Base-by-base conservation (phyloP, 2,888 invertebrate genomes). In the Frankliniella intonsa region DNA sequence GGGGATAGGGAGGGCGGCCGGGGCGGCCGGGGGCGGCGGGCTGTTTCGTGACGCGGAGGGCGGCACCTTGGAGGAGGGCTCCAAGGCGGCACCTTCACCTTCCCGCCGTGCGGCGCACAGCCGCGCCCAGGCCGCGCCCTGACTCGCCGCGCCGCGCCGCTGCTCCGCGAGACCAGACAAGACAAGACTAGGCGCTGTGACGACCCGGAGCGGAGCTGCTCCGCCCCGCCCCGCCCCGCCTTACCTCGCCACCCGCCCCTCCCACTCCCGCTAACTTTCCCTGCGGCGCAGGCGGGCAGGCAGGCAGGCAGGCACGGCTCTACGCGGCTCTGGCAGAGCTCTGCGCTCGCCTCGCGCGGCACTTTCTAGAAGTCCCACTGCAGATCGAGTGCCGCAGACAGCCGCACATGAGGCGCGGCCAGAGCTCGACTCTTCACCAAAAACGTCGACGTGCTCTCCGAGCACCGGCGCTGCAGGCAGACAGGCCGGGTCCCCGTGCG, bases 201-300 rank as follows among this genome's bases (percentile, higher is more conserved):
- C 69, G 25, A 12, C 69, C 25, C 69, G 14, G 55, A 8, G 14
- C 55, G 55, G 14, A 11, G 11, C 55, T 55, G 14, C 55, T 17
- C 55, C 2, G 14, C 17, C 55, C 0, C 55, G 14, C 55, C 55
- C 55, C 55, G 55, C 55, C 55, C 55, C 55, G 55, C 55, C 14
- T 12, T 12, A 12, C 55, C 55, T 7, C 55, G 17, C 55, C 55
- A 2, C 38, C 69, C 22, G 19, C 69, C 69, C 22, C 69, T 22
- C 22, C 69, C 69, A 17, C 69, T 22, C n/a, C 69, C 69, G 69
- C 69, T 12, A 76, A 76, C 69, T 76, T 76, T 76, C 69, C 69
- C 69, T 25, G 12, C 1, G 55, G 17, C 19, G 14, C 17, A 55
- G 38, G 38, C 38, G 5, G 38, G 38, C 38, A 38, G 38, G 38